Evolutionary conservation across 2,797 vertebrate genomes (phyloP).

Genomic region (Micropoecilia bifurca): DNA sequence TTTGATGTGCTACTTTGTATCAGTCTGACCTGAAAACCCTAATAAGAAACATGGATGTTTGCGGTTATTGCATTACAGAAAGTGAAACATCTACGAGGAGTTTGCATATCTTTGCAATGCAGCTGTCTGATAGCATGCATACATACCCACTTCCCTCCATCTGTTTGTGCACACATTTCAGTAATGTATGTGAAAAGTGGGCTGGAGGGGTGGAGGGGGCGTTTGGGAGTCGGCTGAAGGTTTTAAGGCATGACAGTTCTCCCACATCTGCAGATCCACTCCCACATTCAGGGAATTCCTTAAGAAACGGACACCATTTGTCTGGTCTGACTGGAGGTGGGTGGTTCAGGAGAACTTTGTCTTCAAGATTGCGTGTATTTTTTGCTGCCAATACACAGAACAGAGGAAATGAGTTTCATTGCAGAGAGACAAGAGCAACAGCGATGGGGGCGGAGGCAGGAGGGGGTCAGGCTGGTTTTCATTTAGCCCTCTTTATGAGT

Average conservation of each 20-base stretch:
- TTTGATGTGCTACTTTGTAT: not conserved
- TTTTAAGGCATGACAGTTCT: slow-evolving; percentile 30
- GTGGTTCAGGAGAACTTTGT: slow-evolving; percentile 19
- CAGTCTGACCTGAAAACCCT: not conserved
- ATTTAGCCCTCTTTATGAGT: slow-evolving; percentile 74
- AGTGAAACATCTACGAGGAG: not conserved
- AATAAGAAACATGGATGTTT: not conserved
- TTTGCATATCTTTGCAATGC: not conserved
- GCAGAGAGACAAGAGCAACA: slow-evolving; percentile 46
- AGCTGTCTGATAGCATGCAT: slow-evolving; percentile 21
- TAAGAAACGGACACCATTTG: slow-evolving; percentile 53
- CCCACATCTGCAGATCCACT: slow-evolving; percentile 64
- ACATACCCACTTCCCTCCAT: slow-evolving; percentile 17
- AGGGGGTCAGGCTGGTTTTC: slow-evolving; percentile 52
- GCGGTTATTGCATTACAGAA: not conserved
- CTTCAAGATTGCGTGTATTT: slow-evolving; percentile 51
- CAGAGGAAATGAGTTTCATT: slow-evolving; percentile 75
- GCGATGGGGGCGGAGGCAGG: not conserved
- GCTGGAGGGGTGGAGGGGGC: slow-evolving; percentile 13
- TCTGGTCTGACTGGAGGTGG: slow-evolving; percentile 12
- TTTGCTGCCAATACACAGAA: slow-evolving; percentile 33
- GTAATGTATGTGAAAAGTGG: slow-evolving; percentile 37
- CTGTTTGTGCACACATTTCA: slow-evolving; percentile 31
- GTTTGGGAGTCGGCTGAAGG: slow-evolving; percentile 28
- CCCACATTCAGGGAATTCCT: slow-evolving; percentile 71